Conservation (phyloP, 2,888 invertebrate species). For the Flabesymbios commensalis region DNA sequence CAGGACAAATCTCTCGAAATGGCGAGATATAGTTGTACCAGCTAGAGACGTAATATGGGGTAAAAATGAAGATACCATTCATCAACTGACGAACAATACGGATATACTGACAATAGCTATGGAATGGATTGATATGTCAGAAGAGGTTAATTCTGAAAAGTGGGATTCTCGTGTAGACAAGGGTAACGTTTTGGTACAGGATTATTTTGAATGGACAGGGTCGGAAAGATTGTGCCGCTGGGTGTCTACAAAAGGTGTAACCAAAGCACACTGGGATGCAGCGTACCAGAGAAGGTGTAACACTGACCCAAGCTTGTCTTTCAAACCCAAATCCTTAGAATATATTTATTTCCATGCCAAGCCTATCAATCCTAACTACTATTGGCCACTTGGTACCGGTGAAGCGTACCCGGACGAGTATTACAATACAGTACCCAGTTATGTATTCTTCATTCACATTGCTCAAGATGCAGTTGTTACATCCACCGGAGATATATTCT, state of each 20-base stretch:
- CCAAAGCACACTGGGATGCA: constrained; percentile 35
- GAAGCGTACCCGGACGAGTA: constrained; percentile 27
- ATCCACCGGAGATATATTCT: constrained; percentile 29
- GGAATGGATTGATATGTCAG: constrained; percentile 10
- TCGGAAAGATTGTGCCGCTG: constrained; percentile 27
- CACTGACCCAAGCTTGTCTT: neutral
- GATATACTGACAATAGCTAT: constrained; percentile 21
- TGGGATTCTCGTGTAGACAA: constrained; percentile 20
- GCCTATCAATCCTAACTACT: constrained; percentile 32
- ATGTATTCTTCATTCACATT: constrained; percentile 31
- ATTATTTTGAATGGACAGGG: constrained; percentile 31
- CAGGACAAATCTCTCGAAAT: too few species aligned
- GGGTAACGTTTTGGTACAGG: constrained; percentile 21
- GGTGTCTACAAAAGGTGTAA: constrained; percentile 28
- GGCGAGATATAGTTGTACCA: too few species aligned
- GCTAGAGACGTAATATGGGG: constrained; percentile 26
- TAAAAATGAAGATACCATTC: constrained; percentile 27
- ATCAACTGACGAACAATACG: constrained; percentile 12
- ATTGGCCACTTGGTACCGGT: constrained; percentile 34
- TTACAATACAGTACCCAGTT: constrained; percentile 20
- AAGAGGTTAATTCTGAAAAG: neutral
- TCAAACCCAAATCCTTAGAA: constrained; percentile 16
- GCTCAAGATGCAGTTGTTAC: constrained; percentile 31
- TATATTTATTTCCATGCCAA: constrained; percentile 31
- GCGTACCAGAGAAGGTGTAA: constrained; percentile 30